Percentiles rank a stretch among this genome's conserved stretches.
Evolutionary conservation across 1,140 invertebrate genomes (phyloP).

Genomic region (Drosophila nebulosa): DNA sequence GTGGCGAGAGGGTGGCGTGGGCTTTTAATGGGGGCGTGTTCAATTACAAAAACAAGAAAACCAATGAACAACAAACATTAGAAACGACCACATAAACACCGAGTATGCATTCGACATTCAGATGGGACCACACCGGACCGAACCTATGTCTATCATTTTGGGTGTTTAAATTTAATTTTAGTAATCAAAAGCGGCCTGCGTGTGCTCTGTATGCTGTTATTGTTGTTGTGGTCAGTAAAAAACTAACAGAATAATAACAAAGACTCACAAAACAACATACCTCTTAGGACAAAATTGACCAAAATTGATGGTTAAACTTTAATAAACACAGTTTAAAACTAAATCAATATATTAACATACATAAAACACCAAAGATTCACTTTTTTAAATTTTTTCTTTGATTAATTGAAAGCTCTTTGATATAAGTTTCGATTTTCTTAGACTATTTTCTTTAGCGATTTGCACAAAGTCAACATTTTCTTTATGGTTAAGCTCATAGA

Average conservation of each 20-base stretch:
- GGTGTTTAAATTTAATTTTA: background rate
- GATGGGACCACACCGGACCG: background rate
- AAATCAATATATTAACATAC: too few relatives aligned
- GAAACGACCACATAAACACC: background rate
- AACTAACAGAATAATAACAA: background rate
- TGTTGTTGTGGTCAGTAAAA: background rate
- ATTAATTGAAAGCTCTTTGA: too few relatives aligned
- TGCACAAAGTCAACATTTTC: too few relatives aligned
- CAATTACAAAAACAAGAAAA: background rate
- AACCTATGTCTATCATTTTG: background rate
- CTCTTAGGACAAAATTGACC: background rate
- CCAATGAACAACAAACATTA: background rate
- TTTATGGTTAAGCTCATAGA: too few relatives aligned
- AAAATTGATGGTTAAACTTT: background rate
- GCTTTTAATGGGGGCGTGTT: background rate
- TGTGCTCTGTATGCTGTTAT: background rate
- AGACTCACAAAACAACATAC: background rate
- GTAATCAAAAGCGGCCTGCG: background rate
- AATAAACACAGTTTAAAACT: too few relatives aligned
- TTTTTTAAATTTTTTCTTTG: too few relatives aligned
- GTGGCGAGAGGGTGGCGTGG: background rate
- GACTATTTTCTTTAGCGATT: too few relatives aligned
- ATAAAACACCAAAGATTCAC: too few relatives aligned
- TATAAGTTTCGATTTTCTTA: too few relatives aligned
- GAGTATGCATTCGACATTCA: background rate